phyloP scores from a whole-genome alignment of 2,797 vertebrate genomes.

The Euphonia xanthogaster region DNA sequence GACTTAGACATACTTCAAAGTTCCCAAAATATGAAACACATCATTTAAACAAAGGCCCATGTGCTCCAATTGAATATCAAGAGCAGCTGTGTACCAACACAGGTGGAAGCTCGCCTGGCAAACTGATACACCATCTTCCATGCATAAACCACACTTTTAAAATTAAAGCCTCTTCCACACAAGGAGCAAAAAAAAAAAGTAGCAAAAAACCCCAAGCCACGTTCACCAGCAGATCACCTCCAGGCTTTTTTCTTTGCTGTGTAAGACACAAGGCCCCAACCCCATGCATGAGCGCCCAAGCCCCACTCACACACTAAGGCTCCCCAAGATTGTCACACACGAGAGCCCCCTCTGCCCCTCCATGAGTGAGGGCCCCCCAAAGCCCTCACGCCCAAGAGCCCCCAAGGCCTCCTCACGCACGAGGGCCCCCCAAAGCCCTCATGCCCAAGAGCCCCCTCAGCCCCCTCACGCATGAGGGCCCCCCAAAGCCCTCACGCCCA shows the following conservation, averaged over 20 bases:
- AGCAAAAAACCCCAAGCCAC: background rate
- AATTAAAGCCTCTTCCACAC: background rate
- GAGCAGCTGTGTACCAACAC: background rate
- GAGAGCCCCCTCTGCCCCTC: background rate
- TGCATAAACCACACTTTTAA: background rate
- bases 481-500: too few relatives aligned
- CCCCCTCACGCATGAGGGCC: too few relatives aligned
- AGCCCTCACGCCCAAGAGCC: too few relatives aligned
- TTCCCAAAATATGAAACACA: background rate
- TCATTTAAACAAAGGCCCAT: background rate
- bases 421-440: too few relatives aligned
- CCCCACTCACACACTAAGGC: fast-evolving
- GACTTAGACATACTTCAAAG: background rate
- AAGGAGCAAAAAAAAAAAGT: background rate
- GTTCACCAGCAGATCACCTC: too few relatives aligned
- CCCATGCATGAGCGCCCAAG: background rate
- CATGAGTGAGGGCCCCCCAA: too few relatives aligned
- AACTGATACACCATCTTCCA: background rate
- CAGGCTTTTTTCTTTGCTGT: background rate
- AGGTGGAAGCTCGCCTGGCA: background rate
- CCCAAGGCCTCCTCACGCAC: too few relatives aligned
- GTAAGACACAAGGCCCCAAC: too few relatives aligned
- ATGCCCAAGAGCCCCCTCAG: too few relatives aligned
- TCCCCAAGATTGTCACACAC: fast-evolving
- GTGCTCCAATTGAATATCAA: background rate